phyloP scores from a whole-genome alignment of 2,113 vertebrate species.

The Stercorarius parasiticus region DNA sequence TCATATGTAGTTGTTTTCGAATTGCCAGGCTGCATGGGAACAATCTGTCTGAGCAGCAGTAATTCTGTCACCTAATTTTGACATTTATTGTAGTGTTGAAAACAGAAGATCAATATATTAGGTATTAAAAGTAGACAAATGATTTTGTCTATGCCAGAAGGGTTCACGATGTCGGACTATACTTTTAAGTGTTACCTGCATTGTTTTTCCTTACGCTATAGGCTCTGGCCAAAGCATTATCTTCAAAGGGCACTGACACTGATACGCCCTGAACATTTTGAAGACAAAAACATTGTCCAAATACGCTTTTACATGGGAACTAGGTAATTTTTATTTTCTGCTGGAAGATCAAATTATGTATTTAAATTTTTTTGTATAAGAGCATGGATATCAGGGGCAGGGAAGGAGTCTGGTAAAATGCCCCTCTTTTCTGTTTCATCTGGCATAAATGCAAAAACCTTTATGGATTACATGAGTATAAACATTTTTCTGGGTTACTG shows the following conservation, averaged over 20 bases:
- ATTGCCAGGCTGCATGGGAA: neutral
- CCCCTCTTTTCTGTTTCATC: neutral
- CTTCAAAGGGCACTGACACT: neutral
- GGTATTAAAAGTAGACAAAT: neutral
- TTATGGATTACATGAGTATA: neutral
- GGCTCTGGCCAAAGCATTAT: neutral
- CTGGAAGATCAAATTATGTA: neutral
- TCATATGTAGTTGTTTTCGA: neutral
- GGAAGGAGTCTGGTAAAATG: neutral
- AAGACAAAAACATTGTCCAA: neutral
- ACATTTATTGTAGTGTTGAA: neutral
- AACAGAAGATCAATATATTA: neutral
- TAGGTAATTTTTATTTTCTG: neutral
- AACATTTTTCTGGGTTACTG: neutral
- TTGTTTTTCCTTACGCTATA: neutral
- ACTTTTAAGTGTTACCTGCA: neutral
- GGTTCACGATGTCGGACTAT: neutral
- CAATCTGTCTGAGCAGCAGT: neutral
- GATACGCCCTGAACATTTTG: neutral
- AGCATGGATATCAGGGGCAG: neutral
- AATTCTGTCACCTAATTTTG: neutral
- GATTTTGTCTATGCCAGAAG: neutral
- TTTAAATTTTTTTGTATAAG: neutral
- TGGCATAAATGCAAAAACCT: neutral
- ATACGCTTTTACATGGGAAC: neutral